A percentile compares a stretch with the other conserved stretches of the same genome.
phyloP scores from a whole-genome alignment of 2,113 vertebrate species.

The Aegotheles bennettii region DNA sequence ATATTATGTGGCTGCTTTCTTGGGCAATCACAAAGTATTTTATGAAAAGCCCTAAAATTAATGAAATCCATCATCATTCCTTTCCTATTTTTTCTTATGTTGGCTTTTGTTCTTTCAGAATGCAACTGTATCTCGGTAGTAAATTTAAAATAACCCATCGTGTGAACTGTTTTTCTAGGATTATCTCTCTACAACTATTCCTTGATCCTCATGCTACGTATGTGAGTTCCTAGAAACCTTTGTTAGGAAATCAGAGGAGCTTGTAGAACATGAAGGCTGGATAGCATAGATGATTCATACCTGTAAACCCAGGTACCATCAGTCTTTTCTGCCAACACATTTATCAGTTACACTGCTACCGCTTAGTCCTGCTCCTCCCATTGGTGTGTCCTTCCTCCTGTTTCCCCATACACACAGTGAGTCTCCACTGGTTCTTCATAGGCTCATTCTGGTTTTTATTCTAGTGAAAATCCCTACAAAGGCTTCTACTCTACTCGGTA shows the following conservation, averaged over 20 bases:
- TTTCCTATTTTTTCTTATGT: background rate
- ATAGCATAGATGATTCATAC: background rate
- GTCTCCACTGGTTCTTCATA: background rate
- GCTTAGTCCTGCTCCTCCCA: background rate
- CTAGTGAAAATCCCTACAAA: background rate
- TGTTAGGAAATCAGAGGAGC: background rate
- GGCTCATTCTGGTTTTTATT: background rate
- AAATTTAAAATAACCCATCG: background rate
- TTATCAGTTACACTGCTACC: background rate
- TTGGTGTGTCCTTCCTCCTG: background rate
- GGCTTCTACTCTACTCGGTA: background rate
- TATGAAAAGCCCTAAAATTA: background rate
- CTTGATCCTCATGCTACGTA: background rate
- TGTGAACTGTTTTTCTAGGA: background rate
- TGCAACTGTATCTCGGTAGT: background rate
- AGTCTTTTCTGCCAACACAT: background rate
- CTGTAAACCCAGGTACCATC: background rate
- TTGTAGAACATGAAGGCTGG: background rate
- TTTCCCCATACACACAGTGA: background rate
- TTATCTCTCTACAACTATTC: background rate
- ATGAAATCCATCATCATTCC: background rate
- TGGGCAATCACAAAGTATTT: background rate
- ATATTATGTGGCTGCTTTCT: background rate
- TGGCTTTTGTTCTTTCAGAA: background rate
- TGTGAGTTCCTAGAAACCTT: background rate